phyloP scores from a whole-genome alignment of 2,888 invertebrate species.

The Deilephila elpenor region DNA sequence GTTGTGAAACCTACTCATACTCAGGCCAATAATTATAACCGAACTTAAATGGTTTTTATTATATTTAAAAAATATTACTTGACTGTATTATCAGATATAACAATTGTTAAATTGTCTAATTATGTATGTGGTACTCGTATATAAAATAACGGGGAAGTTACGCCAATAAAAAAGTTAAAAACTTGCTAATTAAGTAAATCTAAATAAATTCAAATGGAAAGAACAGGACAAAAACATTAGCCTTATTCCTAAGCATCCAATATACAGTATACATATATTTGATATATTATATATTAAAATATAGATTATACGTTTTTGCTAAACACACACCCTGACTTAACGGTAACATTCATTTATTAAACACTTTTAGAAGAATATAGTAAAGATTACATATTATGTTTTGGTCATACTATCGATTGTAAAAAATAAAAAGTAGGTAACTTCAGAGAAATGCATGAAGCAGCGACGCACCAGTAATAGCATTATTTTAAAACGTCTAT shows the following conservation, averaged over 20 bases:
- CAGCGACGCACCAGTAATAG: not conserved
- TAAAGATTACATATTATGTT: not conserved
- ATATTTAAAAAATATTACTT: too few relatives aligned
- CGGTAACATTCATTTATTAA: conserved; percentile 43
- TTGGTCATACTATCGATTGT: conserved; percentile 1
- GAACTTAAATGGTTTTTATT: too few relatives aligned
- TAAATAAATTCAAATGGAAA: not conserved
- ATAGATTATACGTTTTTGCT: conserved; percentile 37
- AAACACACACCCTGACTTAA: conserved; percentile 61
- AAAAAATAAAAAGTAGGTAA: not conserved
- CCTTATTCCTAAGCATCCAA: conserved; percentile 5
- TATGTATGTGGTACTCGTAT: too few relatives aligned
- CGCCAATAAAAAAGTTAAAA: too few relatives aligned
- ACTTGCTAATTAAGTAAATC: too few relatives aligned
- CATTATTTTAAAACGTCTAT: too few relatives aligned
- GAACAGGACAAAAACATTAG: not conserved
- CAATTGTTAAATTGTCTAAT: too few relatives aligned
- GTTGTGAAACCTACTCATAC: too few relatives aligned
- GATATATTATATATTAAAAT: conserved; percentile 31
- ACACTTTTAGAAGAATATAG: conserved; percentile 7
- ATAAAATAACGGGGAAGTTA: too few relatives aligned
- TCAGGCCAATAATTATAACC: too few relatives aligned
- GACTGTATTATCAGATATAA: too few relatives aligned
- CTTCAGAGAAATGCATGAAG: not conserved
- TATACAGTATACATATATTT: conserved; percentile 39